Conservation (phyloP, 2,113 vertebrate species). For the Myotis lucifugus region DNA sequence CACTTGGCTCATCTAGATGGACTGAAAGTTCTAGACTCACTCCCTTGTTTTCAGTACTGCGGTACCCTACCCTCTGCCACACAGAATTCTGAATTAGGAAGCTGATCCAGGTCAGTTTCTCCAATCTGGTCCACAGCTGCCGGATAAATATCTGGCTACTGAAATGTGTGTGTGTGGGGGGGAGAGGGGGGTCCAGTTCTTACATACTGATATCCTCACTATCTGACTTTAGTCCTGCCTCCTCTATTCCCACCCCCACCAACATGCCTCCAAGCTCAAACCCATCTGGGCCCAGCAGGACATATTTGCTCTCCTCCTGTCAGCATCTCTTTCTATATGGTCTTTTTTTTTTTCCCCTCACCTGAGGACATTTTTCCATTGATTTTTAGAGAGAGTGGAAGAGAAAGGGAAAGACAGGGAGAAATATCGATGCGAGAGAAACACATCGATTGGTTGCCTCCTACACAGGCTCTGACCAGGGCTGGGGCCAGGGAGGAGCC, state of each 20-base stretch:
- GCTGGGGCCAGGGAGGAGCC: too few relatives aligned
- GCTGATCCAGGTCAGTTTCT: neutral
- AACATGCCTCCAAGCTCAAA: neutral
- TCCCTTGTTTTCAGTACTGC: neutral
- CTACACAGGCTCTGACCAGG: too few relatives aligned
- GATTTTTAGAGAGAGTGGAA: too few relatives aligned
- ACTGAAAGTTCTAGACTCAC: neutral
- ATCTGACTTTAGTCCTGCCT: neutral
- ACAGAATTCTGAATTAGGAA: neutral
- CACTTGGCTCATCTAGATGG: neutral
- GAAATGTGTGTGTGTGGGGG: neutral
- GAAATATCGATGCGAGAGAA: too few relatives aligned
- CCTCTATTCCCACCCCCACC: neutral
- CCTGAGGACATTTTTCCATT: too few relatives aligned
- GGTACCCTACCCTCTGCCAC: neutral
- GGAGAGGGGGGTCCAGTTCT: fast-evolving
- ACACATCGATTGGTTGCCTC: too few relatives aligned
- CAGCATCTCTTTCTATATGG: neutral
- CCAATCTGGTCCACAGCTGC: neutral
- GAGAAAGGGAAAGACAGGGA: too few relatives aligned
- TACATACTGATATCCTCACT: neutral
- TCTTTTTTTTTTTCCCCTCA: too few relatives aligned
- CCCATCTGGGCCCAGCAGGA: neutral
- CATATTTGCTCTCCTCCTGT: neutral
- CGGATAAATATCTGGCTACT: neutral